Conservation (phyloP, 2,888 invertebrate genomes). For the Machimus atricapillus region DNA sequence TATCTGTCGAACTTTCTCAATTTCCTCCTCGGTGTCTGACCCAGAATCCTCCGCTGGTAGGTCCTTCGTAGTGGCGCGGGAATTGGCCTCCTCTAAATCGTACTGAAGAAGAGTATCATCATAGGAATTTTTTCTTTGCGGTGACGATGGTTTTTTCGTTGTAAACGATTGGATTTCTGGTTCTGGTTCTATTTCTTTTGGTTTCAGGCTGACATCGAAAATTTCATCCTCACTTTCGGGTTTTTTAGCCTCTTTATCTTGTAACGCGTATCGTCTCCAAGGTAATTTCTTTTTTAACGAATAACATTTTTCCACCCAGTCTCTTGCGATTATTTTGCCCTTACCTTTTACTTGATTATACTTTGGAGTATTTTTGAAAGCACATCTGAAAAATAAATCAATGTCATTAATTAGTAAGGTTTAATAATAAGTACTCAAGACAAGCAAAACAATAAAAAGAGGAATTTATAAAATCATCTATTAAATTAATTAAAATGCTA, state of each 20-base stretch:
- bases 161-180: background rate
- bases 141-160: background rate
- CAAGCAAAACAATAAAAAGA: background rate
- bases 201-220: slow-evolving; percentile 52
- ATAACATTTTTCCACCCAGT: slow-evolving; percentile 78
- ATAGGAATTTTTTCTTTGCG: background rate
- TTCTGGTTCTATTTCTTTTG: slow-evolving; percentile 25
- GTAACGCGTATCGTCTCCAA: slow-evolving; percentile 59
- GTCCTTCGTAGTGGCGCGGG: background rate
- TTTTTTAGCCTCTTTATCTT: slow-evolving; percentile 51
- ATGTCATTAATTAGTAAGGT: background rate
- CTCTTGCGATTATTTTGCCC: slow-evolving; percentile 70
- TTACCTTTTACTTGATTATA: slow-evolving; percentile 73
- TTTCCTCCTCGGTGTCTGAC: slow-evolving; percentile 60
- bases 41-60: slow-evolving; percentile 47
- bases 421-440: background rate
- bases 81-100: slow-evolving; percentile 34
- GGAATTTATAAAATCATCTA: too few species aligned
- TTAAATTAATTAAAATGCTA: too few species aligned
- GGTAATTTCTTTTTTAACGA: slow-evolving; percentile 64
- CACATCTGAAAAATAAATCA: slow-evolving; percentile 71
- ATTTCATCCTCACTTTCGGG: slow-evolving; percentile 60
- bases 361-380: slow-evolving; percentile 89
- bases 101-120: slow-evolving; percentile 36
- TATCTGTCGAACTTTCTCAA: slow-evolving; percentile 50